Evolutionary conservation across 1,140 invertebrate genomes (phyloP), one percentile per base, ranked within the genome.

Genomic region (Bursaphelenchus mucronatus): DNA sequence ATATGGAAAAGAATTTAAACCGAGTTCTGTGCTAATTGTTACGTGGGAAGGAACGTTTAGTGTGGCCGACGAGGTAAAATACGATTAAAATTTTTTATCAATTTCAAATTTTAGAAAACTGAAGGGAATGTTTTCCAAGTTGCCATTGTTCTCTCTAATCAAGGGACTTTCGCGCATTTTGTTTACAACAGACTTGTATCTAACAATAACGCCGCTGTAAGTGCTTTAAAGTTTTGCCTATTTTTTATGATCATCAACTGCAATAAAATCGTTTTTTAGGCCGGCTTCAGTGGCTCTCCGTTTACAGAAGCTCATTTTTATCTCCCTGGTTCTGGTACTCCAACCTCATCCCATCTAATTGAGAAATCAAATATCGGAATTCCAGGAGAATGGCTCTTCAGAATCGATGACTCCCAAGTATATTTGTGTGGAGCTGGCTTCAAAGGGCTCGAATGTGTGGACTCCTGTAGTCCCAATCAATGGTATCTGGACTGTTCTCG

Each of bases 311-410:
- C 40, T 46, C 51, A 66, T 57, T 75, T 74, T 40, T 53, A 56
- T 39, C 45, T 75, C 8, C 73, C 73, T 19, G 75, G 73, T 15
- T 70, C 75, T 11, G 73, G 74, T 5, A 75, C 61, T 15, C 13
- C 59, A 5, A 47, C 63, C 4, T 61, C 75, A 8, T 17, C 64
- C 2, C 67, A 70, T 39, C 43, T 75, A 13, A 30, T 59, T 3
- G 65, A 75, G 46, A 70, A 74, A 40, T 74, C 70, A n/a, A 75
- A 75, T 61, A 76, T 76, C 17, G 73, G 73, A 17, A 76, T 74
- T 66, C 64, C 64, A 10, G 67, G 67, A n/a, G 70, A 72, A 49
- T 72, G 70, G 70, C 30, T 74, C 17, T 70, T 74, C 47, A 15
- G 71, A 19, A 70, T 75, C 43, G 73, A 75, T 45, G 64, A 66